phyloP scores from a whole-genome alignment of 2,113 vertebrate species.

The Aptenodytes patagonicus region DNA sequence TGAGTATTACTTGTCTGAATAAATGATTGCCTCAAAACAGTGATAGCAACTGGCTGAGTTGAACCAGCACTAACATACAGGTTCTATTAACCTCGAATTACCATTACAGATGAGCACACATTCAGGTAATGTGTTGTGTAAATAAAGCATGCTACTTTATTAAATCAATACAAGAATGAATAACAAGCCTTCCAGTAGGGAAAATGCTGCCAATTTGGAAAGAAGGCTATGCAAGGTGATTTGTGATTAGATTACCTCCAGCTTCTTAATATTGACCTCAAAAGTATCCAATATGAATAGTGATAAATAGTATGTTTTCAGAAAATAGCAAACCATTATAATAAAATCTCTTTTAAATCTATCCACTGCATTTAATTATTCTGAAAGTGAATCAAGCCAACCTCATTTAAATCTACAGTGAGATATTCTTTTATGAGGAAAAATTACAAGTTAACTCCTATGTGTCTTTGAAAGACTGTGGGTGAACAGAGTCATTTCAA shows the following conservation, averaged over 20 bases:
- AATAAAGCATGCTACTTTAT: background rate
- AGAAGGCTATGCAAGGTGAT: background rate
- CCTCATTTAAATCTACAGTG: background rate
- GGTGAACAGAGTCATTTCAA: background rate
- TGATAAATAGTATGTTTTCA: background rate
- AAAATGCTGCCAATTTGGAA: constrained; percentile 3
- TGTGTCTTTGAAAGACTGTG: fast-evolving
- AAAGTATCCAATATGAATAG: background rate
- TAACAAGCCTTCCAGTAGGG: background rate
- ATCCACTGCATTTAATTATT: background rate
- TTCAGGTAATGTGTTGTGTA: background rate
- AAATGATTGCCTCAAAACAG: background rate
- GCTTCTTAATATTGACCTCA: background rate
- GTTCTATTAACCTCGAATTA: constrained; percentile 43
- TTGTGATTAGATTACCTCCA: background rate
- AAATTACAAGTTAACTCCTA: background rate
- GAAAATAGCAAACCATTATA: background rate
- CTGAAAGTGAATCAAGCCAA: background rate
- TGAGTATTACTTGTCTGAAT: background rate
- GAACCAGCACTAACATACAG: background rate
- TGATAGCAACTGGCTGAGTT: background rate
- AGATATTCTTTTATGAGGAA: background rate
- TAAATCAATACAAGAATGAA: constrained; percentile 38
- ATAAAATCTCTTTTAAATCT: background rate
- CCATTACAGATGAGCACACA: background rate